Percentiles rank a stretch among this genome's conserved stretches.
Evolutionary conservation across 2,797 vertebrate species (phyloP).

Genomic region (Chromis chromis): DNA sequence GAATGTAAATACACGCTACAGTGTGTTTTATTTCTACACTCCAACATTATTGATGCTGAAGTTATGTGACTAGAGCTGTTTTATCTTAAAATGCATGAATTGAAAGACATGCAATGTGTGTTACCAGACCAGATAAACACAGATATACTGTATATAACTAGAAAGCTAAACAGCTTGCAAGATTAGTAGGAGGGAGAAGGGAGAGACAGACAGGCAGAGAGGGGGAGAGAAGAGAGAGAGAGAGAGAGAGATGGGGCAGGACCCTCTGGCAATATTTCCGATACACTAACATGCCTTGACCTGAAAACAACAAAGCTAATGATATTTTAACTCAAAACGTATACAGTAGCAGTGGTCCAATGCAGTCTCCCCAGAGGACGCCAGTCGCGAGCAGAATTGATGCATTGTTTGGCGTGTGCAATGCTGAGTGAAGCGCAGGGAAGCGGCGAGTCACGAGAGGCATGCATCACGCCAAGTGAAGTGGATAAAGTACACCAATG

Average conservation of each 20-base stretch:
- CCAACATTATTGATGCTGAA: background rate
- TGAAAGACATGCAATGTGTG: constrained; percentile 30
- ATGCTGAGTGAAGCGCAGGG: constrained; percentile 74
- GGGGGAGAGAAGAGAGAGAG: constrained; percentile 14
- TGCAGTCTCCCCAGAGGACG: constrained; percentile 70
- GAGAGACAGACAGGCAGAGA: constrained; percentile 12
- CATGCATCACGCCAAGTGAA: constrained; percentile 79
- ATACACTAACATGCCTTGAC: constrained; percentile 81
- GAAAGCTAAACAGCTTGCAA: constrained; percentile 42
- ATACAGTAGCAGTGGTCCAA: constrained; percentile 67
- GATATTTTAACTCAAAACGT: constrained; percentile 79
- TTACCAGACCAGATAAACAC: constrained; percentile 37
- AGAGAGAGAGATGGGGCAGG: constrained; percentile 16
- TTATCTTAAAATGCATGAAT: constrained; percentile 17
- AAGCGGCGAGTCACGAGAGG: constrained; percentile 84
- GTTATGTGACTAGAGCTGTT: background rate
- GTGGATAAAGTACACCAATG: constrained; percentile 80
- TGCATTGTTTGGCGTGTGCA: constrained; percentile 77
- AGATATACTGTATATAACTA: constrained; percentile 20
- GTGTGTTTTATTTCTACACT: background rate
- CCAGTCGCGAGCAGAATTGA: constrained; percentile 66
- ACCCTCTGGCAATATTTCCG: constrained; percentile 72
- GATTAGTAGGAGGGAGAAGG: constrained; percentile 41
- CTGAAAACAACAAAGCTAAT: constrained; percentile 85
- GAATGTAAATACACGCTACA: background rate